Conservation (phyloP, 2,113 vertebrate genomes). For the Thryonomys swinderianus region DNA sequence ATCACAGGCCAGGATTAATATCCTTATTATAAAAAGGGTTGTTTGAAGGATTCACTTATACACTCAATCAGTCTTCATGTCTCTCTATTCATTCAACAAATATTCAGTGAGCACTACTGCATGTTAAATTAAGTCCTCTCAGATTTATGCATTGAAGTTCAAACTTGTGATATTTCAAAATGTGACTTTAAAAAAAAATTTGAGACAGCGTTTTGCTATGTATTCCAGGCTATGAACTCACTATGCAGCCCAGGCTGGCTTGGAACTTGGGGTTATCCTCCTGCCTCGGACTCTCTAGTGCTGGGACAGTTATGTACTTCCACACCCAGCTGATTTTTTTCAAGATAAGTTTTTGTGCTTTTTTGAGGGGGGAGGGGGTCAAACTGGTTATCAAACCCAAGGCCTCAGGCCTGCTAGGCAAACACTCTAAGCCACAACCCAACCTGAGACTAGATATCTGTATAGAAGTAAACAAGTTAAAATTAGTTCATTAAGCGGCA, state of each 20-base stretch:
- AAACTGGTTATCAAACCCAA: neutral
- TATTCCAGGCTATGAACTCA: neutral
- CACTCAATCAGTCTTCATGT: neutral
- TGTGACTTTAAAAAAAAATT: neutral
- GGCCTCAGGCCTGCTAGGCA: neutral
- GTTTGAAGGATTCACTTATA: neutral
- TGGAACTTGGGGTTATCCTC: neutral
- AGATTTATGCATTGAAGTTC: neutral
- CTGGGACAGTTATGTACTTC: neutral
- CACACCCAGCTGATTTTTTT: neutral
- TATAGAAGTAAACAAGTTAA: slow-evolving; percentile 25
- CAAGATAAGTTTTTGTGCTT: neutral
- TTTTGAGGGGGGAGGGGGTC: no score
- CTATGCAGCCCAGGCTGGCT: neutral
- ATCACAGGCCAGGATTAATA: neutral
- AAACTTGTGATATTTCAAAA: neutral
- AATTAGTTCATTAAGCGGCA: neutral
- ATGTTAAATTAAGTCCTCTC: neutral
- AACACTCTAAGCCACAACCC: neutral
- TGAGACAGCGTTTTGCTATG: neutral
- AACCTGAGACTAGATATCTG: neutral
- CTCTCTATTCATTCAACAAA: neutral
- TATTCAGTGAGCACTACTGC: neutral
- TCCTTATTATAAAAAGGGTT: neutral
- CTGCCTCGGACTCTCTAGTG: neutral